Evolutionary conservation across 2,797 vertebrate species (phyloP), one percentile per base, ranked within the genome.

Genomic region (Neopelma chrysocephalum): DNA sequence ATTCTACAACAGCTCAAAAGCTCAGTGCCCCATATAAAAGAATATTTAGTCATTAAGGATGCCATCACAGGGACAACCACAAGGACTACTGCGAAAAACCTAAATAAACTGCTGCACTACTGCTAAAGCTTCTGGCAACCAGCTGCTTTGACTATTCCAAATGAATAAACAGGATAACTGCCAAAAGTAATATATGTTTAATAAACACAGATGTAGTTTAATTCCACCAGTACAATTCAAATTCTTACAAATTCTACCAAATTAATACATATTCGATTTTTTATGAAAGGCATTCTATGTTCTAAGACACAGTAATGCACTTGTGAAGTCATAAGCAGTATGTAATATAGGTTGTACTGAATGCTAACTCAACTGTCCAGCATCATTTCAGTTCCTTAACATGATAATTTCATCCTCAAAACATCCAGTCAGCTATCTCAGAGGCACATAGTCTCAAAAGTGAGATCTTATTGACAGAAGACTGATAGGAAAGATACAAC

Each of bases 141-240:
- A 96, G 93, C 94, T 95, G 96, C 85, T 96, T 94, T 84, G 73
- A 86, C 87, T 95, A 68, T 96, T 94, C 45, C 14, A 3, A 95
- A 82, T 82, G 95, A 96, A 95, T 42, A 69, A 93, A 54, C 15
- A 89, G 75, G 75, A 36, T 60, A 90, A 81, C 69, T 80, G 94
- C 92, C 80, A 97, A 94, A 92, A 91, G 43, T 65, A 94, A 81
- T 76, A 60, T 38, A 82, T 58, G 89, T 80, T 91, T 91, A 91
- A 83, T 82, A 93, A 89, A 76, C 77, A 95, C 57, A 87, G 68
- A 82, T 78, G 66, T 50, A 90, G 54, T 62, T 80, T 54, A 77
- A 77, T 76, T 88, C 62, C 58, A 78, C 58, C 83, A 54, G 40
- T 86, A 78, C 47, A 88, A 65, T 66, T 64, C 51, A 82, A 92